phyloP scores from a whole-genome alignment of 2,113 vertebrate species.

The Petrocephalus zakoni region DNA sequence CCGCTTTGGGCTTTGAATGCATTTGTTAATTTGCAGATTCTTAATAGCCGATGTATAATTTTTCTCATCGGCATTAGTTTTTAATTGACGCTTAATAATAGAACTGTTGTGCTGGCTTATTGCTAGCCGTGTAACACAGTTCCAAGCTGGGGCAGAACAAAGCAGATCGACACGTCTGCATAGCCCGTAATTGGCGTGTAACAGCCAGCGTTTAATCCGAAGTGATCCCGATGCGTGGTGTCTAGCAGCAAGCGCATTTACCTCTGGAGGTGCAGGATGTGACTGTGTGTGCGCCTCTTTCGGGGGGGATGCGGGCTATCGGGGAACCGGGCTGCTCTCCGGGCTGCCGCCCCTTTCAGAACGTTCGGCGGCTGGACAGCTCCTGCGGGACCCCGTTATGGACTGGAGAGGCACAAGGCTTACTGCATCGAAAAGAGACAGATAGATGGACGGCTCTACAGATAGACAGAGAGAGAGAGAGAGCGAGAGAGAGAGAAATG shows the following conservation, averaged over 20 bases:
- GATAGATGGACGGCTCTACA: neutral
- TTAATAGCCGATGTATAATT: neutral
- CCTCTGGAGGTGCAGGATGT: neutral
- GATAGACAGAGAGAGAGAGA: neutral
- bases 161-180: neutral
- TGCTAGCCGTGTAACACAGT: neutral
- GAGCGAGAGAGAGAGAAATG: neutral
- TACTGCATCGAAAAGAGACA: neutral
- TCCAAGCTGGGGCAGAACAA: neutral
- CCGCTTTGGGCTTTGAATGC: neutral
- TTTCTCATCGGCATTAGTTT: neutral
- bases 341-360: neutral
- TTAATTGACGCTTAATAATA: neutral
- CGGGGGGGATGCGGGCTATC: neutral
- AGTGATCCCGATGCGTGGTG: neutral
- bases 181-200: neutral
- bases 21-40: neutral
- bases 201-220: neutral
- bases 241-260: neutral
- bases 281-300: neutral
- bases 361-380: constrained; percentile 24
- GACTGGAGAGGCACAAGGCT: neutral
- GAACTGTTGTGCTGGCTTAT: neutral
- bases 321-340: neutral
- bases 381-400: neutral